Evolutionary conservation across 2,888 invertebrate species (phyloP).

Genomic region (Belgica antarctica): DNA sequence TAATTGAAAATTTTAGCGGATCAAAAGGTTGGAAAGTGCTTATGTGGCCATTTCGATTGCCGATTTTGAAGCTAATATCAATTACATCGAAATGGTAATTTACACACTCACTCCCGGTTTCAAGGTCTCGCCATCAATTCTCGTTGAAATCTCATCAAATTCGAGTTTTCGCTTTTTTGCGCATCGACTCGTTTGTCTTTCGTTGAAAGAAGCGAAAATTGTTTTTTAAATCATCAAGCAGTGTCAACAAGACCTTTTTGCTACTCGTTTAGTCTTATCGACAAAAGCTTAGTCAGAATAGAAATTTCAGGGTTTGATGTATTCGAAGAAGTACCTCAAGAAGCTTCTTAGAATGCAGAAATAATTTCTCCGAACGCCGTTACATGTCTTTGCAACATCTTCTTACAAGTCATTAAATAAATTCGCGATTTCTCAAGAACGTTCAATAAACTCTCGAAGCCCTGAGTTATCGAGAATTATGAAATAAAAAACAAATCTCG

Average conservation of each 20-base stretch:
- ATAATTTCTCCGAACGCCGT: too few species aligned
- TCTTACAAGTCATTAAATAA: too few species aligned
- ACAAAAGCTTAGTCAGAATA: too few species aligned
- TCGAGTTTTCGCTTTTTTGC: slow-evolving; percentile 30
- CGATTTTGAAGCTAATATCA: slow-evolving; percentile 35
- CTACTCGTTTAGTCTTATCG: neutral
- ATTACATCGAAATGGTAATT: slow-evolving; percentile 38
- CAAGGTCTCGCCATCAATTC: neutral
- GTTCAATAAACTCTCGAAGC: neutral
- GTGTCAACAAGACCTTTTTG: neutral
- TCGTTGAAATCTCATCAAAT: slow-evolving; percentile 32
- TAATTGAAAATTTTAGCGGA: slow-evolving; percentile 18
- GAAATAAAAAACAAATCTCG: slow-evolving; percentile 17
- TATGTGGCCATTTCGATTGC: slow-evolving; percentile 21
- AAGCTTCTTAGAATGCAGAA: too few species aligned
- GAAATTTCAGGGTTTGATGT: too few species aligned
- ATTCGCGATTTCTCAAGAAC: too few species aligned
- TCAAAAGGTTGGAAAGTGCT: slow-evolving; percentile 12
- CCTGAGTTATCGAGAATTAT: too few species aligned
- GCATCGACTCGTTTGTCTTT: too few species aligned
- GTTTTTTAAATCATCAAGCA: slow-evolving; percentile 7
- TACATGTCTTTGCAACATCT: too few species aligned
- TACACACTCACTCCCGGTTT: neutral
- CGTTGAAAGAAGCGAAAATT: too few species aligned
- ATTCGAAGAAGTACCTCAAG: neutral